Evolutionary conservation across 2,113 vertebrate species (phyloP), one percentile per base, ranked within the genome.

Genomic region (Saccopteryx bilineata): DNA sequence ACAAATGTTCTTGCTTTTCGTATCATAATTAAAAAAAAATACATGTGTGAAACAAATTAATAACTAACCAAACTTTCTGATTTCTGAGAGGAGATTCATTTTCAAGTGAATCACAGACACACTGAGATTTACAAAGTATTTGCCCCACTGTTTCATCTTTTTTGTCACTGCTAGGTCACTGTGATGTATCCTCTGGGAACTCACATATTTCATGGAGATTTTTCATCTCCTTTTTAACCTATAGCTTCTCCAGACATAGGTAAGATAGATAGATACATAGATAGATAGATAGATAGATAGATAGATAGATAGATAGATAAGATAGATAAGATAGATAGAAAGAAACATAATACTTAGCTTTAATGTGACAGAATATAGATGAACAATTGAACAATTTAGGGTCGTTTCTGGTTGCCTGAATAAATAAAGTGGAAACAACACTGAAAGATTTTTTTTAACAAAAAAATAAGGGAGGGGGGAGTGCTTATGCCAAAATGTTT

Each of bases 1-100:
- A 88, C 33, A 63, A 83, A 80, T 92, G 26, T 63, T 87, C 31
- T 86, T 93, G 12, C 58, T 95, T 96, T 87, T 74, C 9, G 76
- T 23, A 61, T 81, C 9, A 48, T 63, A 69, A 24, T 50, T 74
- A 48, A 54, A 46, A 61, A 39, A 33, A n/a, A 50, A 65, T 31
- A 28, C 58, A n/a, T 33, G 1, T 28, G 13, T 82, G 46, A 95
- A 89, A 39, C 54, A 89, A 83, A 78, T 93, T 17, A 95, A 76
- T 50, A 91, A 33, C 6, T 56, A 89, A 26, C 17, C 33, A 68
- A 89, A 86, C 28, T 68, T 95, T 88, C 58, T 78, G 21, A 82
- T 54, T 87, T 96, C 26, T 80, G 48, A 66, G 72, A 68, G 0
- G 87, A 18, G 5, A 87, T 48, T 71, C 0, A 39, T 93, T 76